phyloP scores from a whole-genome alignment of 2,888 invertebrate species.

The Drosophila atripex region DNA sequence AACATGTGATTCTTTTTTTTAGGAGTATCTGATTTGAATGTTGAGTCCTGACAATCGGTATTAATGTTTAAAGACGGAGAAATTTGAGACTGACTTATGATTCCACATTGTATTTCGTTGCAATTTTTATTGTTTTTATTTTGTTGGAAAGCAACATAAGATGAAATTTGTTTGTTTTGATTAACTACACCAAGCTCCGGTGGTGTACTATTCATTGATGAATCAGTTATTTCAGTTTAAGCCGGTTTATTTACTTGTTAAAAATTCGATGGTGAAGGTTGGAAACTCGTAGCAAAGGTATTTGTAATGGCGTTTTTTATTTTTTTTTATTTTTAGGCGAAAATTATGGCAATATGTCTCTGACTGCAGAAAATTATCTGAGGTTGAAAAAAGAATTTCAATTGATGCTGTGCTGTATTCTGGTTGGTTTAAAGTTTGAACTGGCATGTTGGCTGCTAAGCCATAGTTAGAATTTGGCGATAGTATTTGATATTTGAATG shows the following conservation, averaged over 20 bases:
- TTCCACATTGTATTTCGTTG: constrained; percentile 85
- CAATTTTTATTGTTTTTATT: constrained; percentile 24
- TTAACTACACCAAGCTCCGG: constrained; percentile 48
- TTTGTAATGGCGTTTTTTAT: constrained; percentile 44
- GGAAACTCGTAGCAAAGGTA: constrained; percentile 28
- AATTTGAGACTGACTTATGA: constrained; percentile 86
- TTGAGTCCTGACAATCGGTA: constrained; percentile 13
- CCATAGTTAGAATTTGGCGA: constrained; percentile 43
- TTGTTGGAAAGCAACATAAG: not conserved
- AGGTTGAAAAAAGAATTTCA: not conserved
- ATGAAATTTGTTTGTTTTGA: not conserved
- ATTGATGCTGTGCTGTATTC: not conserved
- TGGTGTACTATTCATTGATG: constrained; percentile 80
- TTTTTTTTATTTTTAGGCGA: no score
- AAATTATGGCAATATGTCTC: constrained; percentile 14
- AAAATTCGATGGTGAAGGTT: constrained; percentile 20
- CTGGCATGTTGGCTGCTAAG: not conserved
- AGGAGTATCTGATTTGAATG: constrained; percentile 1
- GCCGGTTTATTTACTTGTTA: constrained; percentile 6
- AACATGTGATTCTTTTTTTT: constrained; percentile 8
- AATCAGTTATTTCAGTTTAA: constrained; percentile 62
- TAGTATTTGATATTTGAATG: constrained; percentile 16
- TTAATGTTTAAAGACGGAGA: constrained; percentile 82
- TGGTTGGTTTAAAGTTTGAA: not conserved
- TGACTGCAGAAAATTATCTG: not conserved